Evolutionary conservation across 92 coral and sea anemone genomes (phyloP), one percentile per base, ranked within the genome.

Genomic region (Epizoanthus scotinus): DNA sequence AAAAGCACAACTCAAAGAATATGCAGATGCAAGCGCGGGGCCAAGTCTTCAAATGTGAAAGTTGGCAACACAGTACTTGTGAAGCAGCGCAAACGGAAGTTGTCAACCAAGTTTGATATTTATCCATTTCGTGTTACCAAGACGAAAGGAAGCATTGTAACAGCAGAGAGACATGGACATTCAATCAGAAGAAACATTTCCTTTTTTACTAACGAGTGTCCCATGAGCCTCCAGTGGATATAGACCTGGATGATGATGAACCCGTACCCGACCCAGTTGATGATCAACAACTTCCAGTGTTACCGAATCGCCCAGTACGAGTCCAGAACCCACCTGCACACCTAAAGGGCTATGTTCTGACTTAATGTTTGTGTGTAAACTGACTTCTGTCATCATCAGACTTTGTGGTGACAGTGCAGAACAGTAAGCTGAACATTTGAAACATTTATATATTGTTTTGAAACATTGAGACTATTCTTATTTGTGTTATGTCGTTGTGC

Each of bases 21-120:
- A 75, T 75, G 27, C 47, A 10, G 67, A 75, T 24, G 24, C 18
- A 19, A 2, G 15, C 25, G 68, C 24, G 31, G 56, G 31, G 81
- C 68, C 28, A 56, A 75, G n/a, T 64, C 50, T 14, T 58, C 68
- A 17, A 26, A 15, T 34, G 56, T 75, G 52, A 57, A 75, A 42
- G 53, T 75, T 58, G 81, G 68, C 13, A 54, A 75, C 68, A 31
- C 52, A 24, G 81, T 75, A 57, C 81, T 75, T 22, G 68, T 75
- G 81, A 75, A 57, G 52, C 54, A 75, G 38, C 68, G 29, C 20
- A 75, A 29, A 42, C 52, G 20, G 18, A 75, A 75, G 57, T 64
- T 75, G 2, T 36, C 81, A 25, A 54, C 80, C 49, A 70, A 44
- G 56, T 70, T 70, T 70, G 57, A 50, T 44, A 25, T 44, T 70